Conservation (phyloP, 1,140 invertebrate genomes). For the Marisa cornuarietis region DNA sequence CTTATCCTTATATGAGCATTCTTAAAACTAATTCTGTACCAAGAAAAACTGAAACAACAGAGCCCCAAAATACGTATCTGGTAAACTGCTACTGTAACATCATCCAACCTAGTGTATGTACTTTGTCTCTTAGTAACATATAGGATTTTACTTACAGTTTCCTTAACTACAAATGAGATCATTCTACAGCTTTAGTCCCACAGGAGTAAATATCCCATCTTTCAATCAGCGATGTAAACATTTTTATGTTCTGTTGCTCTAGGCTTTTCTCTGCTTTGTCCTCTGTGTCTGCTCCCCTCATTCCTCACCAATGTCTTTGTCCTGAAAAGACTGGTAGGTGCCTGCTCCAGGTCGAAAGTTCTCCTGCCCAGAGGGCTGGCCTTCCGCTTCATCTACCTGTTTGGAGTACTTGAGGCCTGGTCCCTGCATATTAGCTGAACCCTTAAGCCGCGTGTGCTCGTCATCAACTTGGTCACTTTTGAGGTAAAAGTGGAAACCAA, state of each 20-base stretch:
- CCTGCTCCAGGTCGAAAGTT: constrained; percentile 18
- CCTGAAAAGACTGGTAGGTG: constrained; percentile 29
- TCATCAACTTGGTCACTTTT: constrained; percentile 72
- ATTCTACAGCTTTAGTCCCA: no score
- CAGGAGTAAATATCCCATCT: no score
- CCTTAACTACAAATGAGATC: no score
- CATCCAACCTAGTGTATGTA: no score
- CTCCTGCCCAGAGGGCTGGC: constrained; percentile 10
- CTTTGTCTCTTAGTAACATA: no score
- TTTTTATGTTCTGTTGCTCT: constrained; percentile 2
- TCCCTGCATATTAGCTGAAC: not conserved
- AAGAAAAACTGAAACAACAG: no score
- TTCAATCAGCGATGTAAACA: no score
- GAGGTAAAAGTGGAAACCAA: constrained; percentile 80
- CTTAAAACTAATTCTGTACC: no score
- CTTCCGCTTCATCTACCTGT: constrained; percentile 48
- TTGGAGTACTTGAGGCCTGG: constrained; percentile 52
- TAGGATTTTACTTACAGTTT: no score
- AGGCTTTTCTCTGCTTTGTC: not conserved
- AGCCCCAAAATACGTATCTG: no score
- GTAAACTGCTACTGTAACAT: no score
- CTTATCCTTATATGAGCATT: no score
- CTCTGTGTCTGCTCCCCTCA: not conserved
- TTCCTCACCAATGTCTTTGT: constrained; percentile 37
- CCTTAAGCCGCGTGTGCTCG: constrained; percentile 49